phyloP scores from a whole-genome alignment of 2,888 invertebrate species.

The Barypeithes pellucidus region DNA sequence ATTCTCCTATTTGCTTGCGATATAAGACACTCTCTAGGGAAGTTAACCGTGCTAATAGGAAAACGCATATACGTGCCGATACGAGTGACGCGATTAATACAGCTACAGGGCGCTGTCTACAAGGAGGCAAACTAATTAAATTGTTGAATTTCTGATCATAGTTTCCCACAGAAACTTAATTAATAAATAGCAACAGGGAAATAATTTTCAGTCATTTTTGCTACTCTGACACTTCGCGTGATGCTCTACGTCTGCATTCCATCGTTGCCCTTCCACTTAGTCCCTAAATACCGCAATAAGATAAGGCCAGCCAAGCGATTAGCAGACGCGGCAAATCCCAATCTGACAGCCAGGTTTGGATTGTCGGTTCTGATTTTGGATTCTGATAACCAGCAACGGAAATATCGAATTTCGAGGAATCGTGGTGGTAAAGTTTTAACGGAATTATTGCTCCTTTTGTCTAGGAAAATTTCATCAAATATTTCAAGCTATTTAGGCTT shows the following conservation, averaged over 20 bases:
- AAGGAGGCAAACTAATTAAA: too few relatives aligned
- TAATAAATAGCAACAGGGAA: background rate
- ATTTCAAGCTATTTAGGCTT: too few relatives aligned
- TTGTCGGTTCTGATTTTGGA: slow-evolving; percentile 10
- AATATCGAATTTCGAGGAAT: slow-evolving; percentile 13
- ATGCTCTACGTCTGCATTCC: slow-evolving; percentile 1
- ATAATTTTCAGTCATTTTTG: background rate
- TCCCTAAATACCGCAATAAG: slow-evolving; percentile 28
- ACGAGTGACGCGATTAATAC: too few relatives aligned
- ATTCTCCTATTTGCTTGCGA: too few relatives aligned
- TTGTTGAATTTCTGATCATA: too few relatives aligned
- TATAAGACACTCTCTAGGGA: too few relatives aligned
- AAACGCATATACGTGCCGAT: too few relatives aligned
- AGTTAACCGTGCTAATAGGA: too few relatives aligned
- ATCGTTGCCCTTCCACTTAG: slow-evolving; percentile 16
- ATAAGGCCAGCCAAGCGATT: slow-evolving; percentile 25
- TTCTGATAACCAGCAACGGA: slow-evolving; percentile 10
- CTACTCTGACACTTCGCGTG: background rate
- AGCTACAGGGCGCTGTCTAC: too few relatives aligned
- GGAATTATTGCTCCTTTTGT: slow-evolving; percentile 3
- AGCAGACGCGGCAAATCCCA: slow-evolving; percentile 31
- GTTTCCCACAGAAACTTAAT: background rate
- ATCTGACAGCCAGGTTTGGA: slow-evolving; percentile 22
- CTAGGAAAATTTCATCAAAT: too few relatives aligned
- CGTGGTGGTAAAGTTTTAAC: slow-evolving; percentile 14